These are phyloP conservation scores for Ailuropoda melanoleuca DNA, from an alignment of 2,113 vertebrate species.

Conservation along the genomic window DNA sequence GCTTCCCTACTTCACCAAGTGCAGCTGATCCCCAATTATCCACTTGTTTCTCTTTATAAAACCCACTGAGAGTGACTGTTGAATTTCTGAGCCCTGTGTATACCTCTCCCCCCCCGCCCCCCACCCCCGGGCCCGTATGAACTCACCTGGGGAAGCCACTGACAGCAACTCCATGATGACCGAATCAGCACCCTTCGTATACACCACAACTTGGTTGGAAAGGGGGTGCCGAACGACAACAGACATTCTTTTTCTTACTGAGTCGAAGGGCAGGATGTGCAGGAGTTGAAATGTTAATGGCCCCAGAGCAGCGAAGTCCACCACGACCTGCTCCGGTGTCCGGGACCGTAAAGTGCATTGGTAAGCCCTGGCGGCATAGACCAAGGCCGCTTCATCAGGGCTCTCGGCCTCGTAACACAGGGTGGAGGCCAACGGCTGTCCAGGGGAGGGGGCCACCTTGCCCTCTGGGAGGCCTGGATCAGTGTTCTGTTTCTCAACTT, in stretches of 20 bases:
- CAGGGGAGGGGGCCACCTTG: not conserved
- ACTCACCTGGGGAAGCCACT: slow-evolving; percentile 79
- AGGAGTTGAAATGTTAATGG: slow-evolving; percentile 89
- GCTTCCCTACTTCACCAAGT: not conserved
- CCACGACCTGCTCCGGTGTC: slow-evolving; percentile 88
- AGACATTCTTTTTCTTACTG: slow-evolving; percentile 94
- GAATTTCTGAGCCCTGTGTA: rapidly evolving
- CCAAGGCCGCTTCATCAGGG: slow-evolving; percentile 85
- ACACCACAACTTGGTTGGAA: slow-evolving; percentile 91
- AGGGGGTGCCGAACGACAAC: slow-evolving; percentile 94
- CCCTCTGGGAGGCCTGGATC: not conserved
- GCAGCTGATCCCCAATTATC: not conserved
- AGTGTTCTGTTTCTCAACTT: not conserved
- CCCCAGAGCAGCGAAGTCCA: slow-evolving; percentile 90
- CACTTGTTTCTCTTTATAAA: not conserved
- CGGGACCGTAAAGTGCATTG: slow-evolving; percentile 87
- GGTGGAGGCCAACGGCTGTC: slow-evolving; percentile 6
- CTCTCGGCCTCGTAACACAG: slow-evolving; percentile 90
- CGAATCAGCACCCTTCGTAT: slow-evolving; percentile 95
- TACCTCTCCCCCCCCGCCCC: too few relatives aligned
- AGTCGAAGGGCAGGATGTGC: slow-evolving; percentile 94
- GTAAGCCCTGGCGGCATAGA: slow-evolving; percentile 89
- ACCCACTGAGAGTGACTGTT: rapidly evolving
- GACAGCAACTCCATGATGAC: slow-evolving; percentile 90
- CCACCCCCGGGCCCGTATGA: too few relatives aligned